phyloP scores from a whole-genome alignment of 2,888 invertebrate species.

The Unio delphinus region DNA sequence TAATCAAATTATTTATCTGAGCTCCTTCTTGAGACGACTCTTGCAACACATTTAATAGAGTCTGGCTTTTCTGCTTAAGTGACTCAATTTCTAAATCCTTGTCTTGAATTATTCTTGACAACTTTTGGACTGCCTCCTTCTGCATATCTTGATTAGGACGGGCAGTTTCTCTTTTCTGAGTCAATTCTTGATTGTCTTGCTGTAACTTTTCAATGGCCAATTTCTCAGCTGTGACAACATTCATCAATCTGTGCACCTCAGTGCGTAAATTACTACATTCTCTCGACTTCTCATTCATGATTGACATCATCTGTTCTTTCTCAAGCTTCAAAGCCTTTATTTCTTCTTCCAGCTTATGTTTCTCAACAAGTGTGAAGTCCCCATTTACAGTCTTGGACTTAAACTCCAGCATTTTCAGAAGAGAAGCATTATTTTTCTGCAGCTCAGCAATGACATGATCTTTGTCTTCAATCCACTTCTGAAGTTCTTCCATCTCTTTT shows the following conservation, averaged over 20 bases:
- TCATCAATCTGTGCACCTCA: constrained; percentile 70
- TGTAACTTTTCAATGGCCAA: constrained; percentile 69
- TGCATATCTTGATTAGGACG: constrained; percentile 66
- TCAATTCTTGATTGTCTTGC: constrained; percentile 63
- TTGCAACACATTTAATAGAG: constrained; percentile 68
- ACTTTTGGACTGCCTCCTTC: constrained; percentile 70
- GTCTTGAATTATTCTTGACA: constrained; percentile 71
- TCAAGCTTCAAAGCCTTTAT: constrained; percentile 60
- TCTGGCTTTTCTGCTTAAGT: constrained; percentile 69
- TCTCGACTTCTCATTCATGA: constrained; percentile 70
- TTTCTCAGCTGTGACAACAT: constrained; percentile 67
- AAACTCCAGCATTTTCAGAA: constrained; percentile 64
- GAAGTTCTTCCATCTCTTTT: constrained; percentile 50
- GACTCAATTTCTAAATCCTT: constrained; percentile 72
- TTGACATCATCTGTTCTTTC: constrained; percentile 70
- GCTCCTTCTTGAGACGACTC: constrained; percentile 48
- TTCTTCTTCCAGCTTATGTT: constrained; percentile 64
- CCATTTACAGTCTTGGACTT: constrained; percentile 47
- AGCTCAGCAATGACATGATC: constrained; percentile 63
- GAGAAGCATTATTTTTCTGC: constrained; percentile 60
- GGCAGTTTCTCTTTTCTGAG: constrained; percentile 64
- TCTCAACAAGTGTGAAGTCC: constrained; percentile 49
- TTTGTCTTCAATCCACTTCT: constrained; percentile 55
- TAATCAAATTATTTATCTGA: constrained; percentile 50
- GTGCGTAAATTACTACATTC: constrained; percentile 68